Conservation (phyloP, 2,797 vertebrate species). For the Linurgus olivaceus region DNA sequence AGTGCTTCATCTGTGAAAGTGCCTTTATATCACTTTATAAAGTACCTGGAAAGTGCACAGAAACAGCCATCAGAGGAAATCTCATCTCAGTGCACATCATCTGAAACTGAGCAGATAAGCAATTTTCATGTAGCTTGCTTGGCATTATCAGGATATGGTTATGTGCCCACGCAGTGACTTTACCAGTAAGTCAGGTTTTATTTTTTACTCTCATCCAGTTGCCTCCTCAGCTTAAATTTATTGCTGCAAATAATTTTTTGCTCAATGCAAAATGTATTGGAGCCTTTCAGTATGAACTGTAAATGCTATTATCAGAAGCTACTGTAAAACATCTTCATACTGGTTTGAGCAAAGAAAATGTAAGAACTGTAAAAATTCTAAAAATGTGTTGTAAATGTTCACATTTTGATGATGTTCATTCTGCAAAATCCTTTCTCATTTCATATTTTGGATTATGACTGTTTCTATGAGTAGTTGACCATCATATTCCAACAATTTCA, state of each 20-base stretch:
- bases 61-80: background rate
- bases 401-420: background rate
- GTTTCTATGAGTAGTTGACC: background rate
- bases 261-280: background rate
- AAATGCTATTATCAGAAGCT: background rate
- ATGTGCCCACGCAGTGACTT: slow-evolving; percentile 48
- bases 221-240: background rate
- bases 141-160: slow-evolving; percentile 12
- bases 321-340: background rate
- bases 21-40: background rate
- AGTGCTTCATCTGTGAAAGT: slow-evolving; percentile 11
- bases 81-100: background rate
- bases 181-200: slow-evolving; percentile 45
- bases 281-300: background rate
- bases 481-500: background rate
- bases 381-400: background rate
- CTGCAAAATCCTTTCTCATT: background rate
- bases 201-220: background rate
- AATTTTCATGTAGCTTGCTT: slow-evolving; percentile 33
- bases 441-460: background rate
- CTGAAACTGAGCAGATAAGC: slow-evolving; percentile 28
- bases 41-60: slow-evolving; percentile 24
- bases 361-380: background rate
- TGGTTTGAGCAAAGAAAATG: background rate
- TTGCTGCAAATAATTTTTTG: background rate